Conservation (phyloP, 2,113 vertebrate genomes). For the Malurus cyaneus region DNA sequence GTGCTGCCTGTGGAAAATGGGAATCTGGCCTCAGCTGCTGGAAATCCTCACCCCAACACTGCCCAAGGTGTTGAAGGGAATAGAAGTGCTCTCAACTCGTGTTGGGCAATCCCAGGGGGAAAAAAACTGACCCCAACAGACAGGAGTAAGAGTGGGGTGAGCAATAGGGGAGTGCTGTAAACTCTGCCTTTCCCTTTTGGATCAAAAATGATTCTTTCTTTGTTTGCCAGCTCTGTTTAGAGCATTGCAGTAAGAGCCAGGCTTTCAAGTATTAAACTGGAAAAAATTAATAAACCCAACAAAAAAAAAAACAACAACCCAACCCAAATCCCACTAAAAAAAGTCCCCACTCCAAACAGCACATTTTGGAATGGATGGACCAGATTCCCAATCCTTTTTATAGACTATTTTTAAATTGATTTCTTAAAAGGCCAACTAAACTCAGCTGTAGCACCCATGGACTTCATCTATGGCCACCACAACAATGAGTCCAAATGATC, state of each 20-base stretch:
- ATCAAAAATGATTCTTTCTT: not conserved
- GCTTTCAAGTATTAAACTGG: not conserved
- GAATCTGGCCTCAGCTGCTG: not conserved
- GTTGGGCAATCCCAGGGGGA: not conserved
- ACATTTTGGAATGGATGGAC: not conserved
- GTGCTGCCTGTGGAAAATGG: not conserved
- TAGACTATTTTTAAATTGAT: not conserved
- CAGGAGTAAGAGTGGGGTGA: not conserved
- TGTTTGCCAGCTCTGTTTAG: not conserved
- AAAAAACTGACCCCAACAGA: not conserved
- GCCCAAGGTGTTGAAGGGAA: not conserved
- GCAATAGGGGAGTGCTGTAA: not conserved
- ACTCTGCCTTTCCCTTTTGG: not conserved
- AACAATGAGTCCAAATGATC: not conserved
- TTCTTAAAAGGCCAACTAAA: not conserved
- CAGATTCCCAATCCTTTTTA: not conserved
- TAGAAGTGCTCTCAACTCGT: not conserved
- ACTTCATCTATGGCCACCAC: fast-evolving
- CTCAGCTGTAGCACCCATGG: not conserved
- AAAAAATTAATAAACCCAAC: not conserved
- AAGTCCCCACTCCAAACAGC: not conserved
- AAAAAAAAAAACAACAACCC: not conserved
- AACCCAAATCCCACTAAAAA: not conserved
- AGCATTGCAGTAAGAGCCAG: not conserved
- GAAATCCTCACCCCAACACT: fast-evolving